Percentiles rank a stretch among this genome's conserved stretches.
Conservation (phyloP, 2,888 invertebrate species). For the Apodemia zela region DNA sequence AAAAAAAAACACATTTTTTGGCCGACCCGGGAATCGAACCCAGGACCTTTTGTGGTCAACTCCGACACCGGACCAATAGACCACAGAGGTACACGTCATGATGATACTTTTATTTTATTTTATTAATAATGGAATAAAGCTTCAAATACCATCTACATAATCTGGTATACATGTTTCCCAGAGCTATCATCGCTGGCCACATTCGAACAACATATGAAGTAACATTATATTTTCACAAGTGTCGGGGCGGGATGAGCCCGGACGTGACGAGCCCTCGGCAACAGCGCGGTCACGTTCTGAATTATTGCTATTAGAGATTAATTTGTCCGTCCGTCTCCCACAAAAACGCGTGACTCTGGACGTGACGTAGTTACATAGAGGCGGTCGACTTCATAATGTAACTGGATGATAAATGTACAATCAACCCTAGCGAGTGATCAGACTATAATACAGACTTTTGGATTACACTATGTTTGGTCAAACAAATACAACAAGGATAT, state of each 20-base stretch:
- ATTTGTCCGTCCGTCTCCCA: conserved; percentile 7
- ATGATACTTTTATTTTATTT: too few species aligned
- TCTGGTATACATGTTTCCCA: background rate
- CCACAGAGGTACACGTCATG: too few species aligned
- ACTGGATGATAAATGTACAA: background rate
- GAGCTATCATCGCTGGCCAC: background rate
- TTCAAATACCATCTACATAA: background rate
- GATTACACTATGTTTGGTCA: too few species aligned
- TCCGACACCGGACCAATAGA: too few species aligned
- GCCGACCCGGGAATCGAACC: too few species aligned
- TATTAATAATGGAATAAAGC: background rate
- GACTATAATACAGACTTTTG: background rate
- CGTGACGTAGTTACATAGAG: background rate
- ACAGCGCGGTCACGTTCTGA: conserved; percentile 7
- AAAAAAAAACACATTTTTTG: too few species aligned
- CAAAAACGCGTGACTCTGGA: background rate
- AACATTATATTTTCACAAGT: conserved; percentile 6
- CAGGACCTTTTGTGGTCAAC: too few species aligned
- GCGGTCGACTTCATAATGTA: background rate
- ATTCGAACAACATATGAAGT: conserved; percentile 9
- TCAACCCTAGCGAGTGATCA: background rate
- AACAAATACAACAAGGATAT: too few species aligned
- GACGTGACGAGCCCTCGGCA: background rate
- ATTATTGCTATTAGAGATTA: conserved; percentile 14
- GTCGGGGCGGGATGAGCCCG: background rate